Conservation (phyloP, 2,888 invertebrate species). For the Idaea aversata region DNA sequence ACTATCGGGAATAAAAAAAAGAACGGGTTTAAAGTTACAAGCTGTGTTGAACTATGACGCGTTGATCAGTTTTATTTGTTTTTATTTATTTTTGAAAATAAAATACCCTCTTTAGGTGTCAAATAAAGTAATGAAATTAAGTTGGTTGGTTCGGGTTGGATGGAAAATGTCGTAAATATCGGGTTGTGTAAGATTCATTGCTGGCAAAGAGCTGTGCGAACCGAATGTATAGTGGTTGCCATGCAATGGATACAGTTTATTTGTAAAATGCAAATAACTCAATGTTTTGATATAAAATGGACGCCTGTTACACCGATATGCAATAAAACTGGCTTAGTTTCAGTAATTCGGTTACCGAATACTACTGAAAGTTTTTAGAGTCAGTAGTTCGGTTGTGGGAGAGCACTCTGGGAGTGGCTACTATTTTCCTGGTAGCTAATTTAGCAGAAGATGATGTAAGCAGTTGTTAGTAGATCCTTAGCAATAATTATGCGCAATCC, state of each 20-base stretch:
- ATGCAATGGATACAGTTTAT: slow-evolving; percentile 23
- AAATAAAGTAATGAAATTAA: slow-evolving; percentile 42
- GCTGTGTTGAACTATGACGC: not conserved
- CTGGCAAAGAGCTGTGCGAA: slow-evolving; percentile 5
- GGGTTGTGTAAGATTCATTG: slow-evolving; percentile 12
- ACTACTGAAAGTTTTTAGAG: too few relatives aligned
- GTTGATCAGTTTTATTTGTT: slow-evolving; percentile 25
- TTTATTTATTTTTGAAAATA: slow-evolving; percentile 54
- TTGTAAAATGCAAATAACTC: slow-evolving; percentile 23
- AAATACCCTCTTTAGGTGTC: slow-evolving; percentile 26
- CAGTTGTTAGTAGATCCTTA: too few relatives aligned
- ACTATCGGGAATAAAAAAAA: not conserved
- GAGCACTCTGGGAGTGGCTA: too few relatives aligned
- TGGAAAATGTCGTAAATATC: slow-evolving; percentile 8
- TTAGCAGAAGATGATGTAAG: too few relatives aligned
- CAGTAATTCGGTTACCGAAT: too few relatives aligned
- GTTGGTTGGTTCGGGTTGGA: slow-evolving; percentile 24
- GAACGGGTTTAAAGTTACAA: not conserved
- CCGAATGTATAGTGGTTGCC: slow-evolving; percentile 8
- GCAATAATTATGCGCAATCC: too few relatives aligned
- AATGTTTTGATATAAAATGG: slow-evolving; percentile 17
- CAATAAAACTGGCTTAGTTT: not conserved
- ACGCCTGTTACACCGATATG: slow-evolving; percentile 15
- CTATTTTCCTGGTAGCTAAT: too few relatives aligned
- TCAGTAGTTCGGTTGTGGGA: too few relatives aligned